Conservation (phyloP, 2,797 vertebrate species). For the Periophthalmus magnuspinnatus region DNA sequence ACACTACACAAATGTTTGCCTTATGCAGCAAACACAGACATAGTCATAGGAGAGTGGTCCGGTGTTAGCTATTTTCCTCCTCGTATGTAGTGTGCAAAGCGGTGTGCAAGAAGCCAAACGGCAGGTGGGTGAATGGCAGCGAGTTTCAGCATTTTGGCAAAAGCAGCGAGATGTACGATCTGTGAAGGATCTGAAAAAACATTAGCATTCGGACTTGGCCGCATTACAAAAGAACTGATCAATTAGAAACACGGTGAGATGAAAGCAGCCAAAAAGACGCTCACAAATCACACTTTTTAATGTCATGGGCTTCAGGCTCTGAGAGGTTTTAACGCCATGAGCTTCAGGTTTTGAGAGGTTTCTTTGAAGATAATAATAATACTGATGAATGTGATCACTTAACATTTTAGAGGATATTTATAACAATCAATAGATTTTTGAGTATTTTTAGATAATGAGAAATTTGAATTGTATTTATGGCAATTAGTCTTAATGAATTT, state of each 20-base stretch:
- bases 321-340: too few relatives aligned
- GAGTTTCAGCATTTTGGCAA: conserved; percentile 51
- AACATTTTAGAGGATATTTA: too few relatives aligned
- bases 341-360: too few relatives aligned
- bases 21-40: conserved; percentile 28
- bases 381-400: too few relatives aligned
- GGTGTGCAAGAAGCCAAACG: conserved; percentile 24
- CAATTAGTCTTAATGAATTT: neutral
- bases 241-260: conserved; percentile 25
- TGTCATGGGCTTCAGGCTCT: too few relatives aligned
- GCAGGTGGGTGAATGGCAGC: conserved; percentile 46
- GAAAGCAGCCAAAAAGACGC: conserved; percentile 13
- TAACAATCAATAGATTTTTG: too few relatives aligned
- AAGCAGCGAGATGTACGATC: conserved; percentile 51
- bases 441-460: too few relatives aligned
- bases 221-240: conserved; percentile 13
- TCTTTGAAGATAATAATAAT: too few relatives aligned
- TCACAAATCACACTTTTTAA: neutral
- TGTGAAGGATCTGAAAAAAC: conserved; percentile 44
- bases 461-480: too few relatives aligned
- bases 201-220: conserved; percentile 33
- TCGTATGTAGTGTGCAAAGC: conserved; percentile 24
- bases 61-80: conserved; percentile 32
- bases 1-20: conserved; percentile 33
- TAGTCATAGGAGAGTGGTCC: conserved; percentile 40